These are phyloP conservation scores for Alfaro cultratus DNA, from an alignment of 2,797 vertebrate species.

Conservation along the genomic window DNA sequence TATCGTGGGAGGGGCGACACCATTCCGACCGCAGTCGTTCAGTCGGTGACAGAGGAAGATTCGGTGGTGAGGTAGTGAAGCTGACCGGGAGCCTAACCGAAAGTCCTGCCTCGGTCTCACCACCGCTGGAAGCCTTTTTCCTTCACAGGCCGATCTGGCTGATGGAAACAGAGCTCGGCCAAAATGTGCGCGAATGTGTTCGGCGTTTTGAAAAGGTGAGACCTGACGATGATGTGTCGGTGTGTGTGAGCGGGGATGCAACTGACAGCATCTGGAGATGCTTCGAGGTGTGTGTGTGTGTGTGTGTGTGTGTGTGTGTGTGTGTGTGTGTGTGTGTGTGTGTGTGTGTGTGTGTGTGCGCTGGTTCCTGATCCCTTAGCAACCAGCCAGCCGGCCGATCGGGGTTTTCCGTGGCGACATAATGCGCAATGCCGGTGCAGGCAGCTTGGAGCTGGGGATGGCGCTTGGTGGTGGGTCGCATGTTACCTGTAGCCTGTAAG, in stretches of 20 bases:
- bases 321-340: not conserved
- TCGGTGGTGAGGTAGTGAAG: conserved; percentile 40
- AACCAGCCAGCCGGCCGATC: not conserved
- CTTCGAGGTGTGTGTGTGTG: not conserved
- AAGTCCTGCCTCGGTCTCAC: not conserved
- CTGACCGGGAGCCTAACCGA: conserved; percentile 37
- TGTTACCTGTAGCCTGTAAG: conserved; percentile 25
- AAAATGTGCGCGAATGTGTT: conserved; percentile 86
- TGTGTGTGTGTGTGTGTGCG: not conserved
- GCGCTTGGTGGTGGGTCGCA: conserved; percentile 15
- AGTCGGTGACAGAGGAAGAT: conserved; percentile 13
- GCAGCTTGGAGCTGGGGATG: conserved; percentile 29
- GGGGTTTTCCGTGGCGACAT: conserved; percentile 48
- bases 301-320: not conserved
- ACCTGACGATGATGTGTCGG: not conserved
- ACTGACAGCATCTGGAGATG: conserved; percentile 16
- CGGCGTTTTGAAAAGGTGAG: conserved; percentile 86
- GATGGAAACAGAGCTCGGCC: conserved; percentile 76
- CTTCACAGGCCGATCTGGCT: conserved; percentile 41
- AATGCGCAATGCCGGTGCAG: conserved; percentile 60
- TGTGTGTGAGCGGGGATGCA: not conserved
- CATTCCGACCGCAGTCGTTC: conserved; percentile 58
- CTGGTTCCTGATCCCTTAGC: conserved; percentile 1
- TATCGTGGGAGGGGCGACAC: conserved; percentile 72
- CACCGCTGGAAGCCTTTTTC: conserved; percentile 30